A percentile compares a stretch with the other conserved stretches of the same genome.
phyloP scores from a whole-genome alignment of 37 sponge, comb jelly and placozoan species.

The Spongilla lacustris region DNA sequence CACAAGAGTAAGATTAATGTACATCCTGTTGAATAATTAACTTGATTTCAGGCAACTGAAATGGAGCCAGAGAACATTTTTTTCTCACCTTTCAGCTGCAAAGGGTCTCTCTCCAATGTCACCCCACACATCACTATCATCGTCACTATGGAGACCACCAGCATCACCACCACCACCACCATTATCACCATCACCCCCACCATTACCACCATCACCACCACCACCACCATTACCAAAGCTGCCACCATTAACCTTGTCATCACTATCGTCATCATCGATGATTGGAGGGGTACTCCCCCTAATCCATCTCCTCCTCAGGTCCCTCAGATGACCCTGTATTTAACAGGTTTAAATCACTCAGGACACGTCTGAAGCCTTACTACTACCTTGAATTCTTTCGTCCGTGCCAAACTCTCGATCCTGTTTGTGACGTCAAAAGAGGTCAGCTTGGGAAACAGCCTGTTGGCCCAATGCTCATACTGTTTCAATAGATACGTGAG shows the following conservation, averaged over 20 bases:
- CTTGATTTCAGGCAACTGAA: neutral
- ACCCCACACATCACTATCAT: neutral
- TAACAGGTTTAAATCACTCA: neutral
- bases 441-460: conserved; percentile 78
- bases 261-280: conserved; percentile 12
- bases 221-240: neutral
- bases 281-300: conserved; percentile 31
- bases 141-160: conserved; percentile 2
- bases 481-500: conserved; percentile 66
- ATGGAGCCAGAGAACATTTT: too few species aligned
- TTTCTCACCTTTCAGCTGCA: neutral
- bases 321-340: conserved; percentile 20
- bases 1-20: too few species aligned
- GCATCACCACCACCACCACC: neutral
- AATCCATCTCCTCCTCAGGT: conserved; percentile 18
- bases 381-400: conserved; percentile 79
- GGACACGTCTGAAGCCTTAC: too few species aligned
- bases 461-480: conserved; percentile 92
- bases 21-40: neutral
- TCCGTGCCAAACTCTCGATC: conserved; percentile 63
- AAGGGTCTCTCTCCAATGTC: neutral
- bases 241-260: conserved; percentile 7
- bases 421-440: conserved; percentile 68
- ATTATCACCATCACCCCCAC: neutral
- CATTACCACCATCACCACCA: conserved; percentile 8